Evolutionary conservation across 2,113 vertebrate genomes (phyloP).

Genomic region (Odobenus rosmarus): DNA sequence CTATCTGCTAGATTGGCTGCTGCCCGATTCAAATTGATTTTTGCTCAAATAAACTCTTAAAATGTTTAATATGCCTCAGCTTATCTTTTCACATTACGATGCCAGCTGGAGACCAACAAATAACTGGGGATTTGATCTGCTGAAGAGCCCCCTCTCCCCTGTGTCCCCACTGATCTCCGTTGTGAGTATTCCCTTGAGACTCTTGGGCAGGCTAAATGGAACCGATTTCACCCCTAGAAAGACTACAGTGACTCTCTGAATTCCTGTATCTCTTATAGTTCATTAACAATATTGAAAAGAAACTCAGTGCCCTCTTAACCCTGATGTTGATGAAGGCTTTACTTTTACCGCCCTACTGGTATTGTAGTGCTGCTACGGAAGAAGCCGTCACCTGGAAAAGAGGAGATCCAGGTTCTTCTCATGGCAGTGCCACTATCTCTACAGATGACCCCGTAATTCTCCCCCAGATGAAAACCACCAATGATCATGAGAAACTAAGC

Average conservation of each 20-base stretch:
- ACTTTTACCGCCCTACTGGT: neutral
- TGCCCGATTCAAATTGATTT: neutral
- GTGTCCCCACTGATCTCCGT: too few species aligned
- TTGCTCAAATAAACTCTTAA: neutral
- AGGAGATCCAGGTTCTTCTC: neutral
- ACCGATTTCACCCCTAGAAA: neutral
- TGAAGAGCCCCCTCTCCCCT: neutral
- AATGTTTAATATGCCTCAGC: neutral
- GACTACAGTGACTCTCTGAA: neutral
- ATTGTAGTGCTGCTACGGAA: neutral
- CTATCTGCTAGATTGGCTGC: neutral
- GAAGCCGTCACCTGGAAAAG: neutral
- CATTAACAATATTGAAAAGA: neutral
- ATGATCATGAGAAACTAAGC: neutral
- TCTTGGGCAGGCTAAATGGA: neutral
- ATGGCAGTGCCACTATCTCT: neutral
- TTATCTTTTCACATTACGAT: neutral
- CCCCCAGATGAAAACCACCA: neutral
- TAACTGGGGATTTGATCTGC: neutral
- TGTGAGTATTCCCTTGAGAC: neutral
- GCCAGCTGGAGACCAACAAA: neutral
- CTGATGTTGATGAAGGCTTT: neutral
- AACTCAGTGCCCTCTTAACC: neutral
- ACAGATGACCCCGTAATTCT: neutral
- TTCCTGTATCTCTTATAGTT: neutral